phyloP scores from a whole-genome alignment of 2,888 invertebrate species.

The Falcaria lacertinaria region DNA sequence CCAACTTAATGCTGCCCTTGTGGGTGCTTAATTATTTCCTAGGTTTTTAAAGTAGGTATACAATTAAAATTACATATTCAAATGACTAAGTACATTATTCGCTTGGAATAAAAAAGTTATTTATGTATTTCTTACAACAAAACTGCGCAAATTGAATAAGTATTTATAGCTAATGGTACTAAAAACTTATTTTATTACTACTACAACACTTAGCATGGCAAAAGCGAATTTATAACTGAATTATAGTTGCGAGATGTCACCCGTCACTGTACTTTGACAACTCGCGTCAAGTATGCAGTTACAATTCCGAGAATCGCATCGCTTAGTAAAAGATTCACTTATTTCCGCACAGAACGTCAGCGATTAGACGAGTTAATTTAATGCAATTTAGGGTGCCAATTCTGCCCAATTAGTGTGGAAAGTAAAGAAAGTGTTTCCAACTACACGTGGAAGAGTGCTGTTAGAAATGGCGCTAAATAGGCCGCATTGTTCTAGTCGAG shows the following conservation, averaged over 20 bases:
- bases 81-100: background rate
- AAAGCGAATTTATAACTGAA: too few species aligned
- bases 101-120: background rate
- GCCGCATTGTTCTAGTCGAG: slow-evolving; percentile 32
- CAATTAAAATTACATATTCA: background rate
- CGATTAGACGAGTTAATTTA: background rate
- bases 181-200: too few species aligned
- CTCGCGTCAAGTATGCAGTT: too few species aligned
- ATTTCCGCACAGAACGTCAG: too few species aligned
- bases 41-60: background rate
- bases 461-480: slow-evolving; percentile 29
- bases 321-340: too few species aligned
- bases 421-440: slow-evolving; percentile 39
- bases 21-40: background rate
- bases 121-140: too few species aligned
- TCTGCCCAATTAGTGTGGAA: slow-evolving; percentile 31
- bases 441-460: slow-evolving; percentile 16
- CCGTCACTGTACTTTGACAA: too few species aligned
- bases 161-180: too few species aligned
- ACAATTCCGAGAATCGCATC: too few species aligned
- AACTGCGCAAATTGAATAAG: too few species aligned
- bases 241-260: too few species aligned
- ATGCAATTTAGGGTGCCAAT: slow-evolving; percentile 10
- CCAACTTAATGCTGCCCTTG: background rate
- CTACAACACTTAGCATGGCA: too few species aligned